Percentiles rank a stretch among this genome's conserved stretches.
These are phyloP conservation scores for Tachysurus fulvidraco DNA, from an alignment of 2,113 vertebrate genomes.

Conservation along the genomic window DNA sequence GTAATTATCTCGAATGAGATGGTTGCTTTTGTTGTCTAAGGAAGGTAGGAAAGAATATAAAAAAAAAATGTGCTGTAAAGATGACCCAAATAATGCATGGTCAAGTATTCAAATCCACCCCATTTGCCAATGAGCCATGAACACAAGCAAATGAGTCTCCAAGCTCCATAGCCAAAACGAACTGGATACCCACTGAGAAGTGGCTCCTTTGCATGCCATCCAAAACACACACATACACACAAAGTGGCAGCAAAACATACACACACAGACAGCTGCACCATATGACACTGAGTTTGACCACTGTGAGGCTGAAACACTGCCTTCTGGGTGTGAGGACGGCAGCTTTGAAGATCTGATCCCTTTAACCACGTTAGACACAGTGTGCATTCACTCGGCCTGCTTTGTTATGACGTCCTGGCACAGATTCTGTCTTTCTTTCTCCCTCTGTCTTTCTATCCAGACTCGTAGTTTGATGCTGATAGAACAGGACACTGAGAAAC, in stretches of 20 bases:
- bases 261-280: conserved; percentile 52
- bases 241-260: conserved; percentile 37
- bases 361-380: conserved; percentile 61
- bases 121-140: conserved; percentile 23
- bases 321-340: conserved; percentile 40
- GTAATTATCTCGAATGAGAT: neutral
- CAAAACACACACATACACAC: conserved; percentile 29
- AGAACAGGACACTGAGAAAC: conserved; percentile 21
- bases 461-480: conserved; percentile 40
- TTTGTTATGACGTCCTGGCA: conserved; percentile 59
- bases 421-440: conserved; percentile 24
- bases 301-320: conserved; percentile 64
- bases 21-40: neutral
- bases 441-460: neutral
- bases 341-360: conserved; percentile 61
- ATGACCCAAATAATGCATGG: neutral
- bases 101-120: conserved; percentile 3
- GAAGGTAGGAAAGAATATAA: neutral
- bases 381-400: conserved; percentile 47
- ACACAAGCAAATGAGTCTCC: conserved; percentile 41
- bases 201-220: conserved; percentile 47
- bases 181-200: conserved; percentile 34
- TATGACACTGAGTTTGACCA: conserved; percentile 47
- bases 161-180: conserved; percentile 9
- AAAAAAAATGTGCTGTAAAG: neutral